These are phyloP conservation scores for Cebidichthys violaceus DNA, from an alignment of 2,113 vertebrate species.

Conservation along the genomic window DNA sequence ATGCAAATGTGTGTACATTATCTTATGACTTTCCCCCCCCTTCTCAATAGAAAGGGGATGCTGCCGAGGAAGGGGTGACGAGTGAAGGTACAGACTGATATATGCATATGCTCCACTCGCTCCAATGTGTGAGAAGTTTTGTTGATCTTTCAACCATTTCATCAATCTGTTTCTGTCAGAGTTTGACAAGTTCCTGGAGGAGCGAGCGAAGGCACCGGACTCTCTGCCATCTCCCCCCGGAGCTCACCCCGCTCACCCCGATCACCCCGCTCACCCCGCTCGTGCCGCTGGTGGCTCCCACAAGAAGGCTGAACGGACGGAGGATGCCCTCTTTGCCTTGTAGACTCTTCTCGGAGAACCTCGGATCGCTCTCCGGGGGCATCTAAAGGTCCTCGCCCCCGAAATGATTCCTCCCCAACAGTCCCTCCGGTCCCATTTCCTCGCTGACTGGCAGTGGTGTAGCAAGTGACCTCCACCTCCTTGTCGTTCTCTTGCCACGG, in stretches of 20 bases:
- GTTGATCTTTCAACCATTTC: not conserved
- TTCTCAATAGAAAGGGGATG: slow-evolving; percentile 91
- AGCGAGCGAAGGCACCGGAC: slow-evolving; percentile 92
- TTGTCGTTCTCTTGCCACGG: slow-evolving; percentile 46
- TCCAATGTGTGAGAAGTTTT: not conserved
- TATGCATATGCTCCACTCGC: not conserved
- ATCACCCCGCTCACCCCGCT: slow-evolving; percentile 75
- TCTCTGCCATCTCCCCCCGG: slow-evolving; percentile 85
- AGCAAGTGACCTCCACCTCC: slow-evolving; percentile 47
- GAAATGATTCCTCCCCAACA: slow-evolving; percentile 17
- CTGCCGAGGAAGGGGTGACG: slow-evolving; percentile 94
- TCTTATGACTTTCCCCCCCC: not conserved
- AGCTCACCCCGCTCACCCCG: slow-evolving; percentile 77
- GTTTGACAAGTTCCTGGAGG: slow-evolving; percentile 97
- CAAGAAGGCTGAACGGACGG: slow-evolving; percentile 92
- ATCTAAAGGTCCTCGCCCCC: slow-evolving; percentile 31
- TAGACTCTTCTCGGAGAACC: slow-evolving; percentile 79
- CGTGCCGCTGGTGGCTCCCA: slow-evolving; percentile 75
- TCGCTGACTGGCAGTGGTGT: slow-evolving; percentile 48
- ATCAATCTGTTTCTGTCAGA: slow-evolving; percentile 81
- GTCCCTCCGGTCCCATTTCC: slow-evolving; percentile 42
- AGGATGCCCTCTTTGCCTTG: slow-evolving; percentile 96
- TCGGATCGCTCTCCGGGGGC: slow-evolving; percentile 20
- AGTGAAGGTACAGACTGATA: slow-evolving; percentile 91
- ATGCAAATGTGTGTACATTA: not conserved